Percentiles rank a stretch among this genome's conserved stretches.
phyloP scores from a whole-genome alignment of 23 tunicate species.

The Trididemnum miniatum region DNA sequence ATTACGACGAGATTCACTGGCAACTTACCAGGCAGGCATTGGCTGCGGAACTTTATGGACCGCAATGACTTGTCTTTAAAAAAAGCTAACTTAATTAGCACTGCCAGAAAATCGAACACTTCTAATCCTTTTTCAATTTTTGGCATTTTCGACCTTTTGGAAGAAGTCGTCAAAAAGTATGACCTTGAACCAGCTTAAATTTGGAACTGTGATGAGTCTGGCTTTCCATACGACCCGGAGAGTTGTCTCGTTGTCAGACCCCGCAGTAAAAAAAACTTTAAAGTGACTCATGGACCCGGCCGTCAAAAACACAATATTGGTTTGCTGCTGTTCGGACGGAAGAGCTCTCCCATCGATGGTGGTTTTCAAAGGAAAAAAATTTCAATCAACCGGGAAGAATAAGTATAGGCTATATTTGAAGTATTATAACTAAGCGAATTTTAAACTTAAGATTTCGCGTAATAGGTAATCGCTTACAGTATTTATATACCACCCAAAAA shows the following conservation, averaged over 20 bases:
- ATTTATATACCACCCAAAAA: no score
- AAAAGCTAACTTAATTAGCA: background rate
- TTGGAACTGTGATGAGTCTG: constrained; percentile 5
- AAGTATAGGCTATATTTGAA: background rate
- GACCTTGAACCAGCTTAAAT: background rate
- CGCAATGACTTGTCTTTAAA: background rate
- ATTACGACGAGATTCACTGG: background rate
- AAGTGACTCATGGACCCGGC: constrained; percentile 7
- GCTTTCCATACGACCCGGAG: constrained; percentile 9
- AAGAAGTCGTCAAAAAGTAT: background rate
- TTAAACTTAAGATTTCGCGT: no score
- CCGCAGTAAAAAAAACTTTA: background rate
- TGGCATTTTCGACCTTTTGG: background rate
- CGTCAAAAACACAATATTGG: background rate
- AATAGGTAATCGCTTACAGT: no score
- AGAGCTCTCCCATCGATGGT: background rate
- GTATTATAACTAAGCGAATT: background rate
- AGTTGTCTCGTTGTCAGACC: background rate
- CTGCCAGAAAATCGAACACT: background rate
- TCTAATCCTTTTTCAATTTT: background rate
- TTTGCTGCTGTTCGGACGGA: constrained; percentile 1
- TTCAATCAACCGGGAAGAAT: background rate
- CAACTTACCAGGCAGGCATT: background rate
- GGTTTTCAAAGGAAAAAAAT: background rate
- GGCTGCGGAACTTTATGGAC: background rate